Base-by-base conservation (phyloP, 1,140 invertebrate species). In the Aporrectodea caliginosa region DNA sequence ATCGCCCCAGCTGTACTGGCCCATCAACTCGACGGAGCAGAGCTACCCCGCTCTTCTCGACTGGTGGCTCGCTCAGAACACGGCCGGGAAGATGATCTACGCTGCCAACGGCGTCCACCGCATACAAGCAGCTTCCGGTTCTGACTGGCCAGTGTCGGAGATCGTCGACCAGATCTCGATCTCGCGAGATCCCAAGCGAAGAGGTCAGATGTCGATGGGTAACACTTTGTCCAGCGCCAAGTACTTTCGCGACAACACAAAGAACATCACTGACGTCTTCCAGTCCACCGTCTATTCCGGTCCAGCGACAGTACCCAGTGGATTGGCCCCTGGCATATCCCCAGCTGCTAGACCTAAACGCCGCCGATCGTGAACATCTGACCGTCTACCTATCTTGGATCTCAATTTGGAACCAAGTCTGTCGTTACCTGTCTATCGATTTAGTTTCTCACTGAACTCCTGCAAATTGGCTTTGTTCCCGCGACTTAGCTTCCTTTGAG, bases 1-100 rank as follows among this genome's bases (percentile, higher is more conserved):
- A 1, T 78, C 84, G 0, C 86, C 86, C 2, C 86, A 87, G 79
- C 81, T 87, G 16, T 87, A 87, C 80, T 87, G 86, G 86, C 31
- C 78, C 74, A 85, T 87, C 68, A 84, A 85, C 80, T 82, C 85
- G 12, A 82, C 84, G 0, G 81, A 82, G 32, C 86, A 87, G 78
- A 86, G 85, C 72, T 87, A 84, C 78, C 82, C 85, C 0, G 81
- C 79, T 31, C 79, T 87, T 1, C 77, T 86, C 1, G 83, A 85
- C 68, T 87, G 86, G 86, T 87, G 86, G 86, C 73, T 83, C 14
- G 84, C 84, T 69, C 31, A 80, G 73, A 80, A 35, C 35, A 32
- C 74, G 12, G 77, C 81, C 2, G 33, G 80, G 1, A 78, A 81
- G 16, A 84, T 85, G 69, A 31, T 87, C 12, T 85, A 85, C 78